Conservation (phyloP, 2,888 invertebrate genomes). For the Petrolisthes manimaculis region DNA sequence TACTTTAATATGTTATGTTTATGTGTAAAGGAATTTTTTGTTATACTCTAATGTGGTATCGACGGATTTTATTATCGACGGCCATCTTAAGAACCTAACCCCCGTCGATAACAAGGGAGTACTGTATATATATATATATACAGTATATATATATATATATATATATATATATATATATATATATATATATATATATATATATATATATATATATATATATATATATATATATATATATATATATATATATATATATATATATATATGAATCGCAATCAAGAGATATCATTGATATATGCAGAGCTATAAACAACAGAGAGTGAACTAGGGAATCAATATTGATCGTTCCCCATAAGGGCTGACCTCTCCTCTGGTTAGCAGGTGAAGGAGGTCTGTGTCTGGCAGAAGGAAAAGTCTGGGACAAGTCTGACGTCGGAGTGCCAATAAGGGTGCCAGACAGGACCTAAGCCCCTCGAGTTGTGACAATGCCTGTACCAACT, state of each 20-base stretch:
- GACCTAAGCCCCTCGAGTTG: slow-evolving; percentile 46
- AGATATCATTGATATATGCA: not conserved
- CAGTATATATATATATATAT: too few relatives aligned
- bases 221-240: not conserved
- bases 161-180: too few relatives aligned
- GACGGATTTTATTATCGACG: too few relatives aligned
- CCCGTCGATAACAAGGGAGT: too few relatives aligned
- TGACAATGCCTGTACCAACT: slow-evolving; percentile 37
- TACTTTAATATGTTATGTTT: too few relatives aligned
- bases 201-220: too few relatives aligned
- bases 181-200: too few relatives aligned
- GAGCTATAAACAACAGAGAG: not conserved
- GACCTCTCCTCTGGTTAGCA: slow-evolving; percentile 59
- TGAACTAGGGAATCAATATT: too few relatives aligned
- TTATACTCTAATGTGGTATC: too few relatives aligned
- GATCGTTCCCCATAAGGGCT: not conserved
- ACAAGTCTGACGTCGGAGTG: slow-evolving; percentile 59
- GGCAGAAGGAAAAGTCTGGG: slow-evolving; percentile 59
- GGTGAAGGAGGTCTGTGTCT: slow-evolving; percentile 49
- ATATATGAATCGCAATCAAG: not conserved
- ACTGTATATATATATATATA: too few relatives aligned
- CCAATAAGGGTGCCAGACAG: slow-evolving; percentile 57
- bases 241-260: not conserved
- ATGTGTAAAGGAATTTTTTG: too few relatives aligned
- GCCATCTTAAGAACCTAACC: too few relatives aligned